These are phyloP conservation scores for Thyatira batis DNA, from an alignment of 2,888 invertebrate genomes.

Conservation along the genomic window DNA sequence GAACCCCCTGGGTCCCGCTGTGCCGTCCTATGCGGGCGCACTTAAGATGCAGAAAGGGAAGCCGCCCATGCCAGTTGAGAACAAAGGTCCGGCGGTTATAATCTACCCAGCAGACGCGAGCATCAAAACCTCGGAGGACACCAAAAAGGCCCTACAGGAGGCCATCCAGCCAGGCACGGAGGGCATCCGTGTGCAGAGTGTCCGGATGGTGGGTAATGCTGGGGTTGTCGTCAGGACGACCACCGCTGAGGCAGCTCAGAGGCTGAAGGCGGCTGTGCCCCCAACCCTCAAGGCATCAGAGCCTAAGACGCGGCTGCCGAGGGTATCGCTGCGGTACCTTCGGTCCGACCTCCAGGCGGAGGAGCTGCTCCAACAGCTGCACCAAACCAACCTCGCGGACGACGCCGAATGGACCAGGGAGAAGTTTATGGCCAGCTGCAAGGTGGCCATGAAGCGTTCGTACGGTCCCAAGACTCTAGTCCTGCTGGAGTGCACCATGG, in stretches of 20 bases:
- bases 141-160: not conserved
- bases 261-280: constrained; percentile 9
- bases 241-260: not conserved
- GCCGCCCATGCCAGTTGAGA: not conserved
- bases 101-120: constrained; percentile 11
- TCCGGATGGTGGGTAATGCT: constrained; percentile 1
- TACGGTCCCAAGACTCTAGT: not conserved
- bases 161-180: not conserved
- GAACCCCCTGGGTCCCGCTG: not conserved
- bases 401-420: constrained; percentile 2
- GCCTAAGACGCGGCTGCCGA: constrained; percentile 5
- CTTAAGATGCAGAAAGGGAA: not conserved
- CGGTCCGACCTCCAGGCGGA: rapidly evolving
- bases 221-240: constrained; percentile 17
- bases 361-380: not conserved
- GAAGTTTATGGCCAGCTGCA: not conserved
- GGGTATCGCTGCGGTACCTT: constrained; percentile 2
- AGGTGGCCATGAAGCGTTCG: constrained; percentile 1
- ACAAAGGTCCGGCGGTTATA: constrained; percentile 6
- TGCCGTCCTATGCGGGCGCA: not conserved
- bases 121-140: constrained; percentile 6
- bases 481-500: constrained; percentile 14
- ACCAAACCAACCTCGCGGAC: constrained; percentile 6
- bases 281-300: constrained; percentile 4
- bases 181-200: constrained; percentile 3